These are phyloP conservation scores for Acromyrmex echinatior DNA, from an alignment of 1,140 invertebrate species.

Conservation along the genomic window DNA sequence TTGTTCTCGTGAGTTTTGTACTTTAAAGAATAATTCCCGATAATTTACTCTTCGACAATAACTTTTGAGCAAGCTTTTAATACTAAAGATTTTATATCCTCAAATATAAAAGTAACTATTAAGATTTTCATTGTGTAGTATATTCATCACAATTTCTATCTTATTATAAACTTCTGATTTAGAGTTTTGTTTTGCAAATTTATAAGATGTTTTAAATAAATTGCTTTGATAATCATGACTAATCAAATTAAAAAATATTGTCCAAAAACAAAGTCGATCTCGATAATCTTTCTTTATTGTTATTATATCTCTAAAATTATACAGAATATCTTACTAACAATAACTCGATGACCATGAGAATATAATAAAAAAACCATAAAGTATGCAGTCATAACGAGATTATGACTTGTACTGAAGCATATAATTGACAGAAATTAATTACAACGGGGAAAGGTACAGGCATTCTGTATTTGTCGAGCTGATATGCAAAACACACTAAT, in stretches of 20 bases:
- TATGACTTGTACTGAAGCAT: neutral
- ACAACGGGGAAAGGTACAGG: neutral
- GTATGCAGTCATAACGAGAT: neutral
- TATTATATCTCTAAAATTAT: neutral
- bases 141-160: neutral
- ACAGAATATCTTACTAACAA: neutral
- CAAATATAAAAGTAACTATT: neutral
- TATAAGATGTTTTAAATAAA: neutral
- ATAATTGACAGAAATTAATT: slow-evolving; percentile 27
- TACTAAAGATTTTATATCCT: neutral
- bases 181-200: slow-evolving; percentile 18
- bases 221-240: neutral
- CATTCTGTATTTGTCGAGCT: slow-evolving; percentile 25
- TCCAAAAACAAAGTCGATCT: no score
- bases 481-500: slow-evolving; percentile 25
- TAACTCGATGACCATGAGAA: neutral
- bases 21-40: neutral
- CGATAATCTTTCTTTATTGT: no score
- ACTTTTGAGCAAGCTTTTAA: slow-evolving; percentile 4
- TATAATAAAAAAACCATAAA: slow-evolving; percentile 14
- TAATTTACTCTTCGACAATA: neutral
- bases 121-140: neutral
- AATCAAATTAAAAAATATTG: neutral
- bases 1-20: slow-evolving; percentile 7
- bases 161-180: neutral